Evolutionary conservation across 2,888 invertebrate species (phyloP), one percentile per base, ranked within the genome.

Genomic region (Eupelmus urozonus): DNA sequence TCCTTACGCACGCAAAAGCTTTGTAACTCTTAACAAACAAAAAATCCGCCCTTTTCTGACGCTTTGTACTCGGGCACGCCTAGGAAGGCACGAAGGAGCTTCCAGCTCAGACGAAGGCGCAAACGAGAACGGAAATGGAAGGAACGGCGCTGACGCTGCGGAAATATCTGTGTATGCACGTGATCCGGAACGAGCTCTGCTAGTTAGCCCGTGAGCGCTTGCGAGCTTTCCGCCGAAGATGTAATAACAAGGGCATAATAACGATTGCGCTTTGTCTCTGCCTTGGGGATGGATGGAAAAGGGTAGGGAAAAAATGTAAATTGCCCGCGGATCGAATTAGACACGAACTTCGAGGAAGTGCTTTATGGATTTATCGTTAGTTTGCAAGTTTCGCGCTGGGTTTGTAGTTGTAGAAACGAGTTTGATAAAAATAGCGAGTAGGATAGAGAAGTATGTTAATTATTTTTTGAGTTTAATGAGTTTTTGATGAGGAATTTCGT

Each of bases 181-280:
- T 76, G 71, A 79, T 71, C 49, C 71, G 16, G n/a, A 34, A 20
- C n/a, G 18, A 57, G 71, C 23, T 59, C 49, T 76, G 67, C 71
- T 72, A 79, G 75, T 79, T 79, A 72, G 66, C 74, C 49, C 23
- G 16, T 13, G 16, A 53, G 20, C 18, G 53, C 53, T 4, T 45
- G 23, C 42, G 40, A 51, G 34, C 27, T 42, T 20, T 57, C 5
- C 29, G 9, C 11, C 53, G 2, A 67, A 66, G 71, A 60, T 49
- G 71, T 71, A 75, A 79, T 78, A 78, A 74, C 69, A 62, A 70
- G 51, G 25, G 59, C 45, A 60, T 78, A 70, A 49, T 49, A 63
- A 65, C 40, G 59, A 78, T 70, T 70, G 74, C 42, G n/a, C 57
- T 51, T 70, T 69, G 49, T 73, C 60, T 57, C 40, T 23, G 34